phyloP scores from a whole-genome alignment of 2,113 vertebrate genomes.

The Lipophrys pholis region DNA sequence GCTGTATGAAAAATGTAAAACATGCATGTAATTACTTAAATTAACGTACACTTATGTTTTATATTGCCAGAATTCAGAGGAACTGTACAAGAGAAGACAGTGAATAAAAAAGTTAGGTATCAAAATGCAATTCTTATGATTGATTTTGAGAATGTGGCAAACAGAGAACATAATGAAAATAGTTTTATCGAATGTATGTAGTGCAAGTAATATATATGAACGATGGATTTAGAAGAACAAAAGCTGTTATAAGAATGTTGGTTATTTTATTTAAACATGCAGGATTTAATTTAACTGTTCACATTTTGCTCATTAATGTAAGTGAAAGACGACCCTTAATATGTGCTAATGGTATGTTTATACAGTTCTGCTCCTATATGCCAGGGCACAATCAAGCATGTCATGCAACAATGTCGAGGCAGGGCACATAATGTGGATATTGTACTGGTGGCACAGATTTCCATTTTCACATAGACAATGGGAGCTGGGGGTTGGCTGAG shows the following conservation, averaged over 20 bases:
- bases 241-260: neutral
- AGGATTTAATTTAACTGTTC: conserved; percentile 14
- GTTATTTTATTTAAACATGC: conserved; percentile 1
- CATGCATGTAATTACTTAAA: conserved; percentile 13
- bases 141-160: conserved; percentile 24
- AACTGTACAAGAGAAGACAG: conserved; percentile 3
- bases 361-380: conserved; percentile 54
- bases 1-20: conserved; percentile 6
- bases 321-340: conserved; percentile 48
- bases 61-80: conserved; percentile 22
- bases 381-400: conserved; percentile 73
- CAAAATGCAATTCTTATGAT: conserved; percentile 10
- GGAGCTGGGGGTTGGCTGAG: conserved; percentile 59
- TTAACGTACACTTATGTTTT: conserved; percentile 11
- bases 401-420: conserved; percentile 75
- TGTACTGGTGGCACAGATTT: conserved; percentile 81
- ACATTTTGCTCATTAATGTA: conserved; percentile 16
- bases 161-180: conserved; percentile 21
- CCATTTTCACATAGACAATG: conserved; percentile 83
- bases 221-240: conserved; percentile 6
- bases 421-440: conserved; percentile 78
- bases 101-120: conserved; percentile 7
- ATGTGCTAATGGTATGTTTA: conserved; percentile 70
- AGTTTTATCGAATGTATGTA: conserved; percentile 5
- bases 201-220: neutral